These are phyloP conservation scores for Pristionchus exspectatus DNA, from an alignment of 2,888 invertebrate species.

Conservation along the genomic window DNA sequence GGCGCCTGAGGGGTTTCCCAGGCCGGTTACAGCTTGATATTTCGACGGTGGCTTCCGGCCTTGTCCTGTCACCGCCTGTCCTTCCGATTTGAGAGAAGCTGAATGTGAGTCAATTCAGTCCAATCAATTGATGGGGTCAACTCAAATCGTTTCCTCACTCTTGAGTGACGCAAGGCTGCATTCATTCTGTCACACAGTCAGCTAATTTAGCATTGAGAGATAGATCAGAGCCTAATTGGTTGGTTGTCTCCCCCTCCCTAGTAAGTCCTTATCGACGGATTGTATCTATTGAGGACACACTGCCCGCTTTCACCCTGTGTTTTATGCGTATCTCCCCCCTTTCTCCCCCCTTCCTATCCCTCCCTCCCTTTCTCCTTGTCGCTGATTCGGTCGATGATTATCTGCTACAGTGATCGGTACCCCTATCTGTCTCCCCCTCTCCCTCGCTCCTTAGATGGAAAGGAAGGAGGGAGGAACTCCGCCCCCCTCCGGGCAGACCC, in stretches of 20 bases:
- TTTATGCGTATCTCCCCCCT: neutral
- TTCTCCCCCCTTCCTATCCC: neutral
- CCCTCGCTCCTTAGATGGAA: neutral
- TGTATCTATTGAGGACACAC: slow-evolving; percentile 10
- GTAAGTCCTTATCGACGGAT: slow-evolving; percentile 21
- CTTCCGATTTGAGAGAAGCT: neutral
- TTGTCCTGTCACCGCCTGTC: neutral
- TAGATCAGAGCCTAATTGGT: neutral
- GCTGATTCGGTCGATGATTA: slow-evolving; percentile 20
- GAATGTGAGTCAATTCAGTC: neutral
- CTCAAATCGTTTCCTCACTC: neutral
- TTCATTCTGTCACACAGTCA: slow-evolving; percentile 23
- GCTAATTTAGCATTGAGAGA: slow-evolving; percentile 1
- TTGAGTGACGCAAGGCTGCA: slow-evolving; percentile 34
- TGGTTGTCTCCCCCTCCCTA: neutral
- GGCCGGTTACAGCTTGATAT: neutral
- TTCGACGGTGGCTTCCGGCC: neutral
- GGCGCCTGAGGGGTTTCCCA: neutral
- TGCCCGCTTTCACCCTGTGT: neutral
- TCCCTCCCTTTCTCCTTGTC: neutral
- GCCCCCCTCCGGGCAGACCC: slow-evolving; percentile 37
- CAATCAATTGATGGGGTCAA: slow-evolving; percentile 4
- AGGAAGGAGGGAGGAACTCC: neutral
- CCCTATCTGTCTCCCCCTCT: slow-evolving; percentile 24
- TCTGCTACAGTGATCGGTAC: slow-evolving; percentile 45